Conservation (phyloP, 2,797 vertebrate genomes). For the Xerus rutilus region DNA sequence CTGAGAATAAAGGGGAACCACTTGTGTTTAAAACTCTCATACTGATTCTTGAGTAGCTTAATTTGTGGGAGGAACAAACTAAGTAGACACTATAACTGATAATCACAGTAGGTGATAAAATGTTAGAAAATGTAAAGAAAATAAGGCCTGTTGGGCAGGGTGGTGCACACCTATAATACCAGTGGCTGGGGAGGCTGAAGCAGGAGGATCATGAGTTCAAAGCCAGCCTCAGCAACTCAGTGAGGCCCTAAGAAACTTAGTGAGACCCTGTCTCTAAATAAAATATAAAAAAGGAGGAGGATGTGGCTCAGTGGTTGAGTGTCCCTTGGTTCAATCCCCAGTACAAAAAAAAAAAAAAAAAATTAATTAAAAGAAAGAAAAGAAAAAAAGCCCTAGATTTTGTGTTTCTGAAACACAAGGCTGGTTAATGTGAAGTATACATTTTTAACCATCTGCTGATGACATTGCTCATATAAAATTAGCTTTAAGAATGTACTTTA, state of each 20-base stretch:
- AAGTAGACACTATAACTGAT: not conserved
- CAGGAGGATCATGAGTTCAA: no score
- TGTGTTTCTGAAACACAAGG: conserved; percentile 30
- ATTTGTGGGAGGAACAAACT: conserved; percentile 37
- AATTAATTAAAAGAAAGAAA: no score
- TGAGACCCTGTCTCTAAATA: no score
- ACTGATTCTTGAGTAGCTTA: not conserved
- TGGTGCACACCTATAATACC: no score
- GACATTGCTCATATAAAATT: not conserved
- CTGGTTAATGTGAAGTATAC: not conserved
- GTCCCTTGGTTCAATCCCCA: no score
- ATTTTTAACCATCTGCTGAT: conserved; percentile 28
- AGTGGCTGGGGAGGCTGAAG: no score
- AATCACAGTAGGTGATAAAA: conserved; percentile 25
- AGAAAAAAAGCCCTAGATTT: not conserved
- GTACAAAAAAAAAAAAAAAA: no score
- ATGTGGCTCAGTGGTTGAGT: no score
- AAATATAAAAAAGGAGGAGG: no score
- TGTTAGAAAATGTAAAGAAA: not conserved
- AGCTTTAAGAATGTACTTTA: not conserved
- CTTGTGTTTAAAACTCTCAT: not conserved
- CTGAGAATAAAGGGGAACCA: not conserved
- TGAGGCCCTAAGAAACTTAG: no score
- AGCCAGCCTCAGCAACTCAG: no score
- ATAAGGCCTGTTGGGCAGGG: no score